These are phyloP conservation scores for Raja brachyura DNA, from an alignment of 2,113 vertebrate genomes.

Conservation along the genomic window DNA sequence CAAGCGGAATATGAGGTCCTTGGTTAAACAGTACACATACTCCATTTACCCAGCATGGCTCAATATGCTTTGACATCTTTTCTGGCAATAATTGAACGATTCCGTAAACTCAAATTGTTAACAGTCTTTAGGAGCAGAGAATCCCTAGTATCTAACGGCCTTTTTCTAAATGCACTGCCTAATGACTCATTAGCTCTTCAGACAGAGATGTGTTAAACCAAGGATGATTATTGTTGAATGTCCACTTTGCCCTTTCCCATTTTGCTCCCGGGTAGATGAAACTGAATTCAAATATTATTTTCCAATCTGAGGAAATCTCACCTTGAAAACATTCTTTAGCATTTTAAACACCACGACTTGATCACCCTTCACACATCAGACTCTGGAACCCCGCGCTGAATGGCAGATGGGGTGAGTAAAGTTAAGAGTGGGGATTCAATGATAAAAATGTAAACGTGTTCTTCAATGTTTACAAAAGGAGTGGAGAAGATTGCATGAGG, in stretches of 20 bases:
- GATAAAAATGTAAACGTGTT: too few relatives aligned
- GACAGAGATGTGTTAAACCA: too few relatives aligned
- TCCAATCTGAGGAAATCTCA: background rate
- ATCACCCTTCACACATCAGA: background rate
- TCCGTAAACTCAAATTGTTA: background rate
- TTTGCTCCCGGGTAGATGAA: background rate
- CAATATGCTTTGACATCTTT: background rate
- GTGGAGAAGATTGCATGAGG: too few relatives aligned
- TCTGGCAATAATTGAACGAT: background rate
- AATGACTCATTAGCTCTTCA: too few relatives aligned
- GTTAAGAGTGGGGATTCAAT: too few relatives aligned
- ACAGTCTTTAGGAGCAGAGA: background rate
- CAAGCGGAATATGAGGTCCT: too few relatives aligned
- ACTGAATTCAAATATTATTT: background rate
- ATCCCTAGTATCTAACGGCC: background rate
- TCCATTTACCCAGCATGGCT: background rate
- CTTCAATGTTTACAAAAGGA: too few relatives aligned
- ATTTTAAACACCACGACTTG: background rate
- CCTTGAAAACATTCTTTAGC: background rate
- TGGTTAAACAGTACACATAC: background rate
- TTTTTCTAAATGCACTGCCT: background rate
- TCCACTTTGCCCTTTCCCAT: background rate
- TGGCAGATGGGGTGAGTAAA: too few relatives aligned
- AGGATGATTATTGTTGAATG: too few relatives aligned
- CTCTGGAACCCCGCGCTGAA: too few relatives aligned